These are phyloP conservation scores for Hycleus phaleratus DNA, from an alignment of 1,140 invertebrate genomes.

Conservation along the genomic window DNA sequence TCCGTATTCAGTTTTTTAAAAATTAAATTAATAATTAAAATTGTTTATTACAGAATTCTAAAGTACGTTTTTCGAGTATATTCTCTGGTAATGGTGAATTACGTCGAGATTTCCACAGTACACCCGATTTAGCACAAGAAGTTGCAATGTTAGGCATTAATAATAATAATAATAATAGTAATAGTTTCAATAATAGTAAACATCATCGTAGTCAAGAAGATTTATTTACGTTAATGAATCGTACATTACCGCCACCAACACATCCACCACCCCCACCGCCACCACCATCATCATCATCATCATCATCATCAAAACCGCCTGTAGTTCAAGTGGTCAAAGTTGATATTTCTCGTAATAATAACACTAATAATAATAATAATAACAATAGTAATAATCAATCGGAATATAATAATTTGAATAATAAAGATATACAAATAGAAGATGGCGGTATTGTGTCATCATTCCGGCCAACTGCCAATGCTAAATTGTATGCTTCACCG, in stretches of 20 bases:
- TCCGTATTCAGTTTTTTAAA: no score
- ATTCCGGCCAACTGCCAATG: conserved; percentile 73
- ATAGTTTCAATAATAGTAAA: conserved; percentile 21
- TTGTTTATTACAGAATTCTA: conserved; percentile 11
- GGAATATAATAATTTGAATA: conserved; percentile 35
- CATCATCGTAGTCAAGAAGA: conserved; percentile 69
- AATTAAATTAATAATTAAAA: no score
- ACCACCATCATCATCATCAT: conserved; percentile 61
- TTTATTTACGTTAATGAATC: conserved; percentile 46
- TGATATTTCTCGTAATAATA: conserved; percentile 46
- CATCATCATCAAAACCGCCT: conserved; percentile 62
- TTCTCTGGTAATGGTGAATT: conserved; percentile 49
- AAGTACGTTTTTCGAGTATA: conserved; percentile 49
- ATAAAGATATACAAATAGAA: conserved; percentile 30
- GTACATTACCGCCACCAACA: conserved; percentile 56
- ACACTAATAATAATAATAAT: conserved; percentile 35
- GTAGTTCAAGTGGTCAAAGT: conserved; percentile 69
- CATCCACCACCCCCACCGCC: conserved; percentile 64
- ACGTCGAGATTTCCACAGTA: conserved; percentile 80
- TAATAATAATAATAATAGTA: no score
- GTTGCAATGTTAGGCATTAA: conserved; percentile 18
- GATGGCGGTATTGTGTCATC: conserved; percentile 59
- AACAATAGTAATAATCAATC: conserved; percentile 23
- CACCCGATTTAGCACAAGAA: conserved; percentile 64
- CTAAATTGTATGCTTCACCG: conserved; percentile 82